Base-by-base conservation (phyloP, 2,797 vertebrate species). In the Cirrhinus molitorella region DNA sequence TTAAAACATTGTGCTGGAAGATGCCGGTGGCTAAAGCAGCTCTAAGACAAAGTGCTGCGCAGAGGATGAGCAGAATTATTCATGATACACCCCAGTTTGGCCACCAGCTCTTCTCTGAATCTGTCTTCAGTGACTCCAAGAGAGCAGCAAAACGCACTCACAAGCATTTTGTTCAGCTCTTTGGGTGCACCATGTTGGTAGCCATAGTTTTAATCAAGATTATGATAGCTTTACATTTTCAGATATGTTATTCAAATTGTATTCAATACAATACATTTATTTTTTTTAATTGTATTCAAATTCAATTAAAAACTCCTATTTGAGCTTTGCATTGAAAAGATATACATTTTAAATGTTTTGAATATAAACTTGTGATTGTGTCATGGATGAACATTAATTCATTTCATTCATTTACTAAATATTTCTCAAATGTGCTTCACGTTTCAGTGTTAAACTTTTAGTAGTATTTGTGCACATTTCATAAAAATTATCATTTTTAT, bases 31-130 rank as follows among this genome's bases (percentile, higher is more conserved):
- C 66, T 55, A 70, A 40, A 70, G 34, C 51, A 40, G 16, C 23
- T 55, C 72, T 0, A 55, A 55, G 72, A 74, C 72, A 55, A 74
- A 74, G 49, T 23, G 49, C 49, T n/a, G 71, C 49, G 17, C 19
- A 55, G 31, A 74, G 31, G 49, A 74, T 9, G 51, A n/a, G 79
- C 78, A 80, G 63, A 53, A 51, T 53, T 74, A 74, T 74, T 55
- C 72, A 74, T 57, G 72, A 74, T 40, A 16, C 51, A 16, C 25
- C 17, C 10, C 4, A 31, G 70, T 51, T 51, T 72, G 25, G 47
- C 47, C 31, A 34, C 17, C 51, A 55, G 49, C 28, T 74, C 51
- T 55, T 37, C 72, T 74, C 31, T 53, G 28, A 23, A 70, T 70
- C 67, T 9, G 34, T 40, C 34, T 68, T 68, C 66, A 6, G 11